These are phyloP conservation scores for Chlamydotis undulata DNA, from an alignment of 2,113 vertebrate genomes.

Conservation along the genomic window DNA sequence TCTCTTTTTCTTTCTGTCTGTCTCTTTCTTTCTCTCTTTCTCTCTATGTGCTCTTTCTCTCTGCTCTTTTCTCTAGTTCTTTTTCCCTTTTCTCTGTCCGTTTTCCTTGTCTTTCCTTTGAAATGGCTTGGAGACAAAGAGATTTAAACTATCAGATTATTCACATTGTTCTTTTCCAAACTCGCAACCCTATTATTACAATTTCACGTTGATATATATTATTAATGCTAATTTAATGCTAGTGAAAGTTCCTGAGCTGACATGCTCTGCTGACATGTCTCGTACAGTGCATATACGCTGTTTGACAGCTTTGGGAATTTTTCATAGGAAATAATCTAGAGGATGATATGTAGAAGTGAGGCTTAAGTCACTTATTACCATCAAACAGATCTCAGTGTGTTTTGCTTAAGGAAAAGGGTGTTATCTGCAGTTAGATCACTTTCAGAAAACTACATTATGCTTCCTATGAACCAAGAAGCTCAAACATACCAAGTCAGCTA, in stretches of 20 bases:
- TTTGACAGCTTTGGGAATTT: not conserved
- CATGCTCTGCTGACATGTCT: not conserved
- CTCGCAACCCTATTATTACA: not conserved
- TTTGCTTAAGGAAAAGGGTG: not conserved
- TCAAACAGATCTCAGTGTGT: not conserved
- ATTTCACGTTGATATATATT: not conserved
- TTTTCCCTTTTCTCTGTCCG: not conserved
- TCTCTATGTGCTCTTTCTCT: rapidly evolving
- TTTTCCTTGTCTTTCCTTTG: not conserved
- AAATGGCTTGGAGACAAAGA: not conserved
- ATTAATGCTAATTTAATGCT: not conserved
- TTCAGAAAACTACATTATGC: not conserved
- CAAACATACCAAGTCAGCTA: not conserved
- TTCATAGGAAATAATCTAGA: not conserved
- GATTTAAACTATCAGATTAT: not conserved
- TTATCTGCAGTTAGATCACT: not conserved
- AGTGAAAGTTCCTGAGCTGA: not conserved
- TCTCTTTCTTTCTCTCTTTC: too few relatives aligned
- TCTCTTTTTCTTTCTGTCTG: too few relatives aligned
- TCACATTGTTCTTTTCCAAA: not conserved
- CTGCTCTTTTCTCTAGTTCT: not conserved
- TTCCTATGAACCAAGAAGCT: not conserved
- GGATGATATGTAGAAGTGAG: not conserved
- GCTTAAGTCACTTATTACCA: not conserved
- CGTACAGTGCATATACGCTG: not conserved